Percentiles rank a stretch among this genome's conserved stretches.
These are phyloP conservation scores for Seira musarum DNA, from an alignment of 2,888 invertebrate genomes.

Conservation along the genomic window DNA sequence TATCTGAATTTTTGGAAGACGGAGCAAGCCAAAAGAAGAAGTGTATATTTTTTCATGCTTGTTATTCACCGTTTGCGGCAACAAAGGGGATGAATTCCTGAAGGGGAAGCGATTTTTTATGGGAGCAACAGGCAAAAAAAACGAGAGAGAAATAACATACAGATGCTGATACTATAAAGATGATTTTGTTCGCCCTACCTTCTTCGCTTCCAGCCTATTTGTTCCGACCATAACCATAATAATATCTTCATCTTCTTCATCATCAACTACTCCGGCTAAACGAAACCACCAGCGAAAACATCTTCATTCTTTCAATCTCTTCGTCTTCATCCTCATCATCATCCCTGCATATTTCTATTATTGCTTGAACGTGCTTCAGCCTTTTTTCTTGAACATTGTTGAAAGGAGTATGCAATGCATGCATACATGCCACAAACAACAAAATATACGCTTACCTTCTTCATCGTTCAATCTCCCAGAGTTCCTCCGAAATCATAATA, in stretches of 20 bases:
- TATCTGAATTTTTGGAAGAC: neutral
- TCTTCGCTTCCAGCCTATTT: slow-evolving; percentile 58
- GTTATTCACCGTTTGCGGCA: slow-evolving; percentile 28
- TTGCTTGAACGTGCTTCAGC: slow-evolving; percentile 7
- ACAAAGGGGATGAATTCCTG: slow-evolving; percentile 52
- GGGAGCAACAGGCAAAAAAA: slow-evolving; percentile 22
- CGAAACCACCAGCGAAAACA: slow-evolving; percentile 25
- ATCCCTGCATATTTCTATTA: slow-evolving; percentile 7
- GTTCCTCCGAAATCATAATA: slow-evolving; percentile 17
- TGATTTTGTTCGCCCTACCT: slow-evolving; percentile 50
- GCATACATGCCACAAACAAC: slow-evolving; percentile 8
- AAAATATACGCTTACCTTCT: slow-evolving; percentile 10
- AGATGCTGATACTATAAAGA: slow-evolving; percentile 61
- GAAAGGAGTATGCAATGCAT: slow-evolving; percentile 5
- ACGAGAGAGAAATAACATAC: slow-evolving; percentile 6
- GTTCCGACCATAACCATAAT: slow-evolving; percentile 58
- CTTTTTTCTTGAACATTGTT: neutral
- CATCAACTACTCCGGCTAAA: neutral
- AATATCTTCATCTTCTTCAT: slow-evolving; percentile 57
- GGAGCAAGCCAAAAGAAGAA: neutral
- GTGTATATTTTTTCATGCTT: slow-evolving; percentile 18
- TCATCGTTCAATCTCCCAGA: slow-evolving; percentile 27
- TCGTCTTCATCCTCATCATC: slow-evolving; percentile 15
- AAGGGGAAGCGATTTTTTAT: slow-evolving; percentile 38
- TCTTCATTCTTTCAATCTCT: slow-evolving; percentile 45